Base-by-base conservation (phyloP, 2,888 invertebrate genomes). In the Sinelater perroti region DNA sequence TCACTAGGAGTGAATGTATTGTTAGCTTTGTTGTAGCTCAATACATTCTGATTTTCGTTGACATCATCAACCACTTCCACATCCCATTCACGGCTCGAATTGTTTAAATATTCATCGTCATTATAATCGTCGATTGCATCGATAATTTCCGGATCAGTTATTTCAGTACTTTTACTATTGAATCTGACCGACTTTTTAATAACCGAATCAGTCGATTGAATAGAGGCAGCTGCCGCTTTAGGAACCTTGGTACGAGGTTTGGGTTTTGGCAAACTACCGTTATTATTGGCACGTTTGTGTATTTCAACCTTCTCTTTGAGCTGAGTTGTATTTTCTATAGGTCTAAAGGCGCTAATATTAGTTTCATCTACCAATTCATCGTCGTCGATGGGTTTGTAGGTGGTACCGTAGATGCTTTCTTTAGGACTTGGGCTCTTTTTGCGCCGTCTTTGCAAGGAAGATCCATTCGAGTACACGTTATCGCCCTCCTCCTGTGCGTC, bases 101-200 rank as follows among this genome's bases (percentile, higher is more conserved):
- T 24, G 8, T 40, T 24, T 14, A 24, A 7, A 14, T 24, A 40
- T 20, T 20, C 40, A 7, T 13, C 6, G 24, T 40, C 11, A 24
- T 24, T 24, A 14, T 5, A 8, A 20, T 36, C 11, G 18, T 16
- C 35, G 11, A 3, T 38, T 6, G 4, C 2, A 5, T 5, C 36
- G 2, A 8, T 18, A 11, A 14, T 14, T 24, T 40, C 24, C n/a
- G 14, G 8, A 13, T 24, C 24, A n/a, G 36, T 46, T 47, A 74
- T 74, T 65, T 74, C 74, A 0, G 68, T 69, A 30, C 67, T 70
- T n/a, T 68, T 63, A 36, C 75, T 76, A 51, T 74, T 69, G 60
- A 78, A 78, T 33, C 77, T 62, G 1, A 78, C 78, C 1, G 76
- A 75, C 60, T 78, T 78, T 51, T 76, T 75, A 14, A 72, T 53